Base-by-base conservation (phyloP, 2,797 vertebrate genomes). In the Xiphorhynchus erythropygius region DNA sequence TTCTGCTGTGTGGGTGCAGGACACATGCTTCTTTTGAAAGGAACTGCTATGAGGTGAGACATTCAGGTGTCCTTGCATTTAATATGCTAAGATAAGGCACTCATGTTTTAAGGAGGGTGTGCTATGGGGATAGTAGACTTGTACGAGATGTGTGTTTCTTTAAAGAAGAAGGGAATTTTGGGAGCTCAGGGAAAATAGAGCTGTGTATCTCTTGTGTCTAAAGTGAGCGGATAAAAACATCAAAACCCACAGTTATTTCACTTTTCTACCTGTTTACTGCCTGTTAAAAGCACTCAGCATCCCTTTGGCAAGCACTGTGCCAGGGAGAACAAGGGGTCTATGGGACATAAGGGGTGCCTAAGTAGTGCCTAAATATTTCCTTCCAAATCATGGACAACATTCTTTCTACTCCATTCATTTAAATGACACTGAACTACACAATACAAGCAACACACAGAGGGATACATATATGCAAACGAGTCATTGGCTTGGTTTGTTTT, bases 401-500 rank as follows among this genome's bases (percentile, higher is more conserved):
- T 64, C 32, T 28, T 86, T 23, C 28, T 60, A 44, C 14, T 92
- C 37, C 57, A 49, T 17, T 60, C 18, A 53, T 55, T 85, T 53
- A 73, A 86, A 63, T 35, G 13, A 46, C 8, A 3, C 8, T 42
- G 44, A 52, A 67, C 35, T 41, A 37, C 35, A 53, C 1, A 8
- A 35, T 0, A 67, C 21, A n/a, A 12, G 13, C 11, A 79, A 73
- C 2, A 0, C 18, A 74, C 32, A 11, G 7, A 70, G 6, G 2
- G 25, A 83, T 56, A 60, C 67, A 87, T 3, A 4, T 35, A 60
- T 13, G 22, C 33, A 74, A 59, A 74, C 15, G 44, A 85, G 67
- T 56, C 0, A 5, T 57, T 93, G 44, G 4, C 44, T 77, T 67
- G 7, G 5, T 74, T 64, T 83, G 49, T 44, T 41, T 77, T 91